Percentiles rank a stretch among this genome's conserved stretches.
These are phyloP conservation scores for Epinotia brunnichana DNA, from an alignment of 2,888 invertebrate genomes.

Conservation along the genomic window DNA sequence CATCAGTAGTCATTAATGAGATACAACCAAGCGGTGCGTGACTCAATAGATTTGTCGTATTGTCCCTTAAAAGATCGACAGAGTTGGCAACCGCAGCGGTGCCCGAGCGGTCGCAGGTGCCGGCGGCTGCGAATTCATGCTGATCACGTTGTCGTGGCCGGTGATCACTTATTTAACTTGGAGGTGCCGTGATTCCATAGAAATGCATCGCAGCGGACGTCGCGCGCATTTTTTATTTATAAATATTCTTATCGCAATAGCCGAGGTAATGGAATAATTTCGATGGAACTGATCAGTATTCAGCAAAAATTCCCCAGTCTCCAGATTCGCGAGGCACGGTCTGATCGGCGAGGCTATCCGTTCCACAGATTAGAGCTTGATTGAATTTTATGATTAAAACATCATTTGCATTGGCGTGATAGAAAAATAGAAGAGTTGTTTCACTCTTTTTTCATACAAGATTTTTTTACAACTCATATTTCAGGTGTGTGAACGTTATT, in stretches of 20 bases:
- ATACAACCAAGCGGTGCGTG: not conserved
- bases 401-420: slow-evolving; percentile 32
- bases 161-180: slow-evolving; percentile 82
- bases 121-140: slow-evolving; percentile 59
- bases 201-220: slow-evolving; percentile 71
- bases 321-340: slow-evolving; percentile 58
- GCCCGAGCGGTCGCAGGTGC: slow-evolving; percentile 58
- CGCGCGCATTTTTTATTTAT: slow-evolving; percentile 76
- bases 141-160: slow-evolving; percentile 71
- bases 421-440: slow-evolving; percentile 9
- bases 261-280: slow-evolving; percentile 76
- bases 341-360: slow-evolving; percentile 60
- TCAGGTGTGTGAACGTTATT: slow-evolving; percentile 15
- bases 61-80: slow-evolving; percentile 1
- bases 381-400: slow-evolving; percentile 58
- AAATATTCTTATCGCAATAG: slow-evolving; percentile 71
- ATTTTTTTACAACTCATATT: slow-evolving; percentile 10
- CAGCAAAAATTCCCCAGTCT: slow-evolving; percentile 66
- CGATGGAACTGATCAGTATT: slow-evolving; percentile 74
- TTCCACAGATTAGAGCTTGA: slow-evolving; percentile 62
- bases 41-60: not conserved
- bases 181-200: slow-evolving; percentile 77
- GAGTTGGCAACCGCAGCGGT: not conserved
- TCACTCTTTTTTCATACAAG: slow-evolving; percentile 1
- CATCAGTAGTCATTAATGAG: not conserved